Percentiles rank a stretch among this genome's conserved stretches.
phyloP scores from a whole-genome alignment of 2,888 invertebrate species.

The Eudemis profundana region DNA sequence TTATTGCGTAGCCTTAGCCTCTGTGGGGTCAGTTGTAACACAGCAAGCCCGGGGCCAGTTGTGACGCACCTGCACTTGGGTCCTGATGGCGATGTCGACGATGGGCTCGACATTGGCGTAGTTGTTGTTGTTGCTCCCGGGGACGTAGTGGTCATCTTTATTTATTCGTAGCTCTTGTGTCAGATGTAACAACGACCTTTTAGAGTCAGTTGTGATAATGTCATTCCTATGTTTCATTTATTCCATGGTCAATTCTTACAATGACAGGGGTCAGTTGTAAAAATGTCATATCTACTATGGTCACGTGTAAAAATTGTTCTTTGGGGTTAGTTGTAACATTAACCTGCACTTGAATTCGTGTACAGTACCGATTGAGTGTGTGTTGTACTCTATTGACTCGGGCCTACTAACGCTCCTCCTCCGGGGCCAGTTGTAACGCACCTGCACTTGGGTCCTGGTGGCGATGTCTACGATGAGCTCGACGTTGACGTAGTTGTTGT shows the following conservation, averaged over 20 bases:
- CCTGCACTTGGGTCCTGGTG: constrained; percentile 95
- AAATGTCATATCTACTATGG: background rate
- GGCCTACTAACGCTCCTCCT: too few species aligned
- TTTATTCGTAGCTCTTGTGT: too few species aligned
- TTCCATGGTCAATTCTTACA: too few species aligned
- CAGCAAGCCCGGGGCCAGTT: background rate
- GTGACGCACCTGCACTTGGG: constrained; percentile 92
- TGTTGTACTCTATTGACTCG: too few species aligned
- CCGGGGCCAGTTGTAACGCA: constrained; percentile 70
- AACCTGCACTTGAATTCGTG: too few species aligned
- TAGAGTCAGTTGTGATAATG: too few species aligned
- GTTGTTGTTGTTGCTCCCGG: constrained; percentile 99
- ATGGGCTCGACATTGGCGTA: constrained; percentile 99
- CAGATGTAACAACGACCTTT: too few species aligned
- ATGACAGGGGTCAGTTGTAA: constrained; percentile 11
- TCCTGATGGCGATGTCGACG: constrained; percentile 96
- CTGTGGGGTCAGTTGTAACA: background rate
- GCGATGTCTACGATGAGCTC: constrained; percentile 99
- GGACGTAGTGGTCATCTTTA: constrained; percentile 99
- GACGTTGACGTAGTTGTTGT: constrained; percentile 99
- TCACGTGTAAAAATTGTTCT: too few species aligned
- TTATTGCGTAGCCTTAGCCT: too few species aligned
- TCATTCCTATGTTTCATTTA: too few species aligned
- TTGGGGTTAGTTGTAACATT: constrained; percentile 29
- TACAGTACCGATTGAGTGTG: too few species aligned